Percentiles rank a stretch among this genome's conserved stretches.
These are phyloP conservation scores for Cotesia vestalis DNA, from an alignment of 1,140 invertebrate genomes.

Conservation along the genomic window DNA sequence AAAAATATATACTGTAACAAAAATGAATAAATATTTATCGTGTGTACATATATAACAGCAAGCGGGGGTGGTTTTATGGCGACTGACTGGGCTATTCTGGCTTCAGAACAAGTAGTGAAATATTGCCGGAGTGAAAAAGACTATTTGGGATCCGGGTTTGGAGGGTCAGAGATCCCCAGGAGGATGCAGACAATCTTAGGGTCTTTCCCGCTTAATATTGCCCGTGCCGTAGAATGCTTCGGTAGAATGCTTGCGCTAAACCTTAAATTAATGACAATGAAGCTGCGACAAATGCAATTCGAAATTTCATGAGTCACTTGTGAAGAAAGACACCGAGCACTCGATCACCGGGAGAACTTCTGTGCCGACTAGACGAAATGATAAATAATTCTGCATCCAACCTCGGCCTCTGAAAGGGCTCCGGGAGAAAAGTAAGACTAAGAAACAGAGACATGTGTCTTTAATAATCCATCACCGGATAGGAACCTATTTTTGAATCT, in stretches of 20 bases:
- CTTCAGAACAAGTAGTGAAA: slow-evolving; percentile 50
- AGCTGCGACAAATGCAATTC: slow-evolving; percentile 5
- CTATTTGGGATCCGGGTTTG: slow-evolving; percentile 36
- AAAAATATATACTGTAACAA: not conserved
- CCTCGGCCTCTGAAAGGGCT: no score
- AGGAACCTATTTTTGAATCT: slow-evolving; percentile 10
- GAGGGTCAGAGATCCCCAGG: slow-evolving; percentile 29
- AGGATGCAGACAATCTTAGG: slow-evolving; percentile 21
- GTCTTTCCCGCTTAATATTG: slow-evolving; percentile 4
- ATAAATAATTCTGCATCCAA: no score
- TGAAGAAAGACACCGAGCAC: no score
- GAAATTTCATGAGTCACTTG: not conserved
- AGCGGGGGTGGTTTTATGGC: slow-evolving; percentile 50
- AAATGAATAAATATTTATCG: slow-evolving; percentile 1
- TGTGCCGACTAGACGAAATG: no score
- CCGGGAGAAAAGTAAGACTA: not conserved
- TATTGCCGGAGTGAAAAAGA: slow-evolving; percentile 42
- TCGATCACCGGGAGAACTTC: no score
- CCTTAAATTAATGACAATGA: slow-evolving; percentile 1
- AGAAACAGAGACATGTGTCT: not conserved
- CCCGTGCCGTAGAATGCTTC: slow-evolving; percentile 15
- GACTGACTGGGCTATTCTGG: slow-evolving; percentile 44
- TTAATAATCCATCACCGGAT: slow-evolving; percentile 22
- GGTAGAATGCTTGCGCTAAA: not conserved
- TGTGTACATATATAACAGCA: slow-evolving; percentile 4